Evolutionary conservation across 2,888 invertebrate genomes (phyloP).

Genomic region (Conistra vaccinii): DNA sequence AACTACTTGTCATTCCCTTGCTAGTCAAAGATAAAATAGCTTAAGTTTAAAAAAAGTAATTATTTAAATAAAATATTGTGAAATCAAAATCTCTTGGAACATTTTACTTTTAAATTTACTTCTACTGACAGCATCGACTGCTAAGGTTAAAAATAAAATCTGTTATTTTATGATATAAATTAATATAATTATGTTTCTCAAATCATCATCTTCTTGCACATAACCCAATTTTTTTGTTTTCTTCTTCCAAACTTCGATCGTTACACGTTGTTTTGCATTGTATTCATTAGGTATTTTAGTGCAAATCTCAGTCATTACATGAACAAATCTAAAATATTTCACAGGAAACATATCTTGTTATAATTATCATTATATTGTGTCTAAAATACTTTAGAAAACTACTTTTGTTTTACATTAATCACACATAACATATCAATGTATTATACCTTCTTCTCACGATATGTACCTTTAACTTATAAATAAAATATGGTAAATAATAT

Average conservation of each 20-base stretch:
- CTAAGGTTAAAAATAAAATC: neutral
- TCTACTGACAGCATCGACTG: neutral
- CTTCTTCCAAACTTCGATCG: too few species aligned
- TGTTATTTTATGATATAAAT: neutral
- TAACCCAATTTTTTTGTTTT: neutral
- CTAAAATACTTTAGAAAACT: conserved; percentile 1
- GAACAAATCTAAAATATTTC: conserved; percentile 22
- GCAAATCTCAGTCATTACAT: neutral
- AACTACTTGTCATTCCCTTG: neutral
- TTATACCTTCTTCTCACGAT: conserved; percentile 44
- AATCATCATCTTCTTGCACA: too few species aligned
- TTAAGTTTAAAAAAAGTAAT: neutral
- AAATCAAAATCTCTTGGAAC: neutral
- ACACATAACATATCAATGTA: conserved; percentile 52
- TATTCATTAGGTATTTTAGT: neutral
- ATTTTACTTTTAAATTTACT: neutral
- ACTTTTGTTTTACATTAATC: conserved; percentile 3
- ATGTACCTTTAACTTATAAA: conserved; percentile 42
- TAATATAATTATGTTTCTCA: neutral
- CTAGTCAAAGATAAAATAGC: neutral
- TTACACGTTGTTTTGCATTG: neutral
- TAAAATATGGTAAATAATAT: conserved; percentile 7
- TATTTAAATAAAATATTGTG: neutral
- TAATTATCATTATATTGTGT: conserved; percentile 21
- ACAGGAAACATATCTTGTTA: neutral